Conservation (phyloP, 92 coral and sea anemone species). For the Montipora capitata region DNA sequence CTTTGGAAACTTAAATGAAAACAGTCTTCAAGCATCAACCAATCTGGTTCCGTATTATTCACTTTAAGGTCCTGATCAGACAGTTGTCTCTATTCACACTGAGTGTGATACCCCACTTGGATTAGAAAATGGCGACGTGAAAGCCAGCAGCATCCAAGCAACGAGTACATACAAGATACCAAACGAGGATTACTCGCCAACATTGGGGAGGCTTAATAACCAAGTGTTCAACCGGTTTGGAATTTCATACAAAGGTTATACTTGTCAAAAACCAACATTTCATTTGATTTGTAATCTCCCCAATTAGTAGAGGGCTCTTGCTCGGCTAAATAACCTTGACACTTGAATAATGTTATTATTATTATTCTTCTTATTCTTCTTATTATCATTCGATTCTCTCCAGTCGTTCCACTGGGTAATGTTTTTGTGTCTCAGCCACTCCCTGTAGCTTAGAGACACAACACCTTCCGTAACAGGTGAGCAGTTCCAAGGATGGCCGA, state of each 20-base stretch:
- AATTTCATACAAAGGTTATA: slow-evolving; percentile 79
- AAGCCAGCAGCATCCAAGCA: slow-evolving; percentile 86
- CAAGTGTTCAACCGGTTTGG: slow-evolving; percentile 77
- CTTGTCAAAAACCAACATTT: too few relatives aligned
- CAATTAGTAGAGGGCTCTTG: too few relatives aligned
- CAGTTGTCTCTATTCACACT: slow-evolving; percentile 83
- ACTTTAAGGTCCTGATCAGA: slow-evolving; percentile 83
- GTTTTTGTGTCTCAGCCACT: too few relatives aligned
- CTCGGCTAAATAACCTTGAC: too few relatives aligned
- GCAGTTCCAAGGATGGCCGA: too few relatives aligned
- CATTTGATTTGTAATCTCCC: too few relatives aligned
- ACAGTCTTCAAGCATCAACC: not conserved
- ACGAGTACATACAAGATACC: slow-evolving; percentile 75
- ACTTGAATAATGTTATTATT: too few relatives aligned
- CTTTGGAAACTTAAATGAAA: not conserved
- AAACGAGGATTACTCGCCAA: slow-evolving; percentile 89
- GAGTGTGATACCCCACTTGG: slow-evolving; percentile 93
- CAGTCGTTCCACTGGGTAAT: too few relatives aligned
- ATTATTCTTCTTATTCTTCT: too few relatives aligned
- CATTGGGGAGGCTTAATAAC: slow-evolving; percentile 89
- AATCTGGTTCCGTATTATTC: not conserved
- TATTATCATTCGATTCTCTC: too few relatives aligned
- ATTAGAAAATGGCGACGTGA: slow-evolving; percentile 79
- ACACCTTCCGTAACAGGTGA: too few relatives aligned
- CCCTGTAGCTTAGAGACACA: too few relatives aligned